A percentile compares a stretch with the other conserved stretches of the same genome.
Evolutionary conservation across 2,113 vertebrate species (phyloP).

Genomic region (Coryphaenoides rupestris): DNA sequence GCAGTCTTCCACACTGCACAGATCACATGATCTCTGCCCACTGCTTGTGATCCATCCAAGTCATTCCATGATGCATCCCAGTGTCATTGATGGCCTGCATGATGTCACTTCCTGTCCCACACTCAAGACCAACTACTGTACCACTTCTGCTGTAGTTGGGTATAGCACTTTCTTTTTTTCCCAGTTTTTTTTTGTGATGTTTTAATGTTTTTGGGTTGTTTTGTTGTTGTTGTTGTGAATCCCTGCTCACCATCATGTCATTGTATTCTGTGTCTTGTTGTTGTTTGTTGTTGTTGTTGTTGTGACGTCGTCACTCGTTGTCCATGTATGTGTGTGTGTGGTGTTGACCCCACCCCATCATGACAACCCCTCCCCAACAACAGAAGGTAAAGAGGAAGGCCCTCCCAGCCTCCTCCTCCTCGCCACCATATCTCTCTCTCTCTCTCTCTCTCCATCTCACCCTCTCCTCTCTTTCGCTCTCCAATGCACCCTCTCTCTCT

Average conservation of each 20-base stretch:
- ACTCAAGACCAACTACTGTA: constrained; percentile 1
- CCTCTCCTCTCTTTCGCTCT: constrained; percentile 11
- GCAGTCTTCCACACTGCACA: background rate
- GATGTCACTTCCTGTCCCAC: constrained; percentile 12
- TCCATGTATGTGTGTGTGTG: constrained; percentile 60
- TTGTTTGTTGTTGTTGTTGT: constrained; percentile 37
- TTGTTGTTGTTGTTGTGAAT: background rate
- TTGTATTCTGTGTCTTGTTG: constrained; percentile 29
- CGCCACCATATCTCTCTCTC: constrained; percentile 26
- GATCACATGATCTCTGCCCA: background rate
- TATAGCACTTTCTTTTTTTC: constrained; percentile 15
- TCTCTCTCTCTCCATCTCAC: constrained; percentile 21
- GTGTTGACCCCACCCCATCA: constrained; percentile 69
- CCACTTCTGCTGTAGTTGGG: constrained; percentile 14
- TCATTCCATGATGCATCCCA: background rate
- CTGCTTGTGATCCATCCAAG: background rate
- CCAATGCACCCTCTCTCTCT: constrained; percentile 8
- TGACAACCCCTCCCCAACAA: constrained; percentile 68
- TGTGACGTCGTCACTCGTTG: constrained; percentile 66
- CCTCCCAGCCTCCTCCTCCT: constrained; percentile 38
- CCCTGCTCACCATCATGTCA: constrained; percentile 18
- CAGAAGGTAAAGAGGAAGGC: constrained; percentile 74
- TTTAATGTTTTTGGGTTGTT: no score
- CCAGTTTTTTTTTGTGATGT: no score
- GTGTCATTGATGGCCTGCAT: constrained; percentile 14